Percentiles rank a stretch among this genome's conserved stretches.
Conservation (phyloP, 92 coral and sea anemone genomes). For the Metridium senile region DNA sequence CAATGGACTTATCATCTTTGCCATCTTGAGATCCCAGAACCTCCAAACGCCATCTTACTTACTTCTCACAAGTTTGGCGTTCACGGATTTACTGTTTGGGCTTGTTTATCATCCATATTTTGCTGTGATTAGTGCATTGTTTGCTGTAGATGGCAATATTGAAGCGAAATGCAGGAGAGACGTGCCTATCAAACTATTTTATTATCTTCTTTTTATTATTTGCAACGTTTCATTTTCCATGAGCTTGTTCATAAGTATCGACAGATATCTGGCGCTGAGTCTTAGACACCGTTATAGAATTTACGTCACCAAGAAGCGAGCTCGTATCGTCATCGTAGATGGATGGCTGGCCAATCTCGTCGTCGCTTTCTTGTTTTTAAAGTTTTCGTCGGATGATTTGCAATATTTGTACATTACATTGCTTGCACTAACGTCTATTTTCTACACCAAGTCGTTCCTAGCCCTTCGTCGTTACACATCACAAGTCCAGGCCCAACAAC, state of each 20-base stretch:
- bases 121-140: not conserved
- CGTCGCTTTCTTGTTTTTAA: too few relatives aligned
- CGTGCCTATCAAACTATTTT: not conserved
- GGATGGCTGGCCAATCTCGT: constrained; percentile 27
- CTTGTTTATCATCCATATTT: constrained; percentile 30
- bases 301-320: constrained; percentile 34
- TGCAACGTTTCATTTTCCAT: constrained; percentile 17
- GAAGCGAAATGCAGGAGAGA: not conserved
- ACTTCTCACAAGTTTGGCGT: constrained; percentile 50
- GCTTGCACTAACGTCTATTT: too few relatives aligned
- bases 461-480: too few relatives aligned
- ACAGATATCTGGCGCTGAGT: constrained; percentile 44
- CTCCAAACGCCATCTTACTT: constrained; percentile 54
- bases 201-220: not conserved
- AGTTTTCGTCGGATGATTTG: too few relatives aligned
- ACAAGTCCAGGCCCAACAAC: too few relatives aligned
- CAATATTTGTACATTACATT: too few relatives aligned
- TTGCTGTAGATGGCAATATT: constrained; percentile 8
- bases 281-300: constrained; percentile 41
- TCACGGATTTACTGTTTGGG: constrained; percentile 46
- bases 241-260: constrained; percentile 37
- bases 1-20: constrained; percentile 27
- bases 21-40: constrained; percentile 28
- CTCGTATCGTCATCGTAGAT: constrained; percentile 13
- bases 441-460: too few relatives aligned